phyloP scores from a whole-genome alignment of 2,797 vertebrate genomes.

The Sebastes iracundus region DNA sequence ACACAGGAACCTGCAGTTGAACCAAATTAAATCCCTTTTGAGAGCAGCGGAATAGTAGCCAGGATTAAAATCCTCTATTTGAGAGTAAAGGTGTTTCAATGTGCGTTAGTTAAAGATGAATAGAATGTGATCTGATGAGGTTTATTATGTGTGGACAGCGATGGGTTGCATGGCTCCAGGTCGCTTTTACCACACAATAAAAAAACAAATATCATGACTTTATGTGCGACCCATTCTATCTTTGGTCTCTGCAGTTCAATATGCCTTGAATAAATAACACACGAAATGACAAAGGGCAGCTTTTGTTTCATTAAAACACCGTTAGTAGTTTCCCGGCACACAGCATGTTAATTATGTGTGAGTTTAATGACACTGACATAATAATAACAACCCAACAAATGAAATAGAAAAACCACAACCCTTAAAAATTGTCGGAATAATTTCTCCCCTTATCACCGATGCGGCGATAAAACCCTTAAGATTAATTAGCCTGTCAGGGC shows the following conservation, averaged over 20 bases:
- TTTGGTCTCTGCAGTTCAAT: background rate
- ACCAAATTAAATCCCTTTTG: conserved; percentile 72
- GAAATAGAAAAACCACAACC: background rate
- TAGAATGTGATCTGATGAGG: conserved; percentile 33
- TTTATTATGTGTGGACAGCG: conserved; percentile 11
- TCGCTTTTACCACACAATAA: background rate
- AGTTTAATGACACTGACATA: conserved; percentile 1
- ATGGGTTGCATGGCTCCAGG: background rate
- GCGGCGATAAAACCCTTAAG: conserved; percentile 46
- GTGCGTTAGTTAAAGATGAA: conserved; percentile 43
- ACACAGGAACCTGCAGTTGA: conserved; percentile 67
- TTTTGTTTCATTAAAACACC: conserved; percentile 14
- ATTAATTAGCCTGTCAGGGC: conserved; percentile 66
- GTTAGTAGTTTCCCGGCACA: background rate
- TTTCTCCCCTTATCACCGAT: conserved; percentile 1
- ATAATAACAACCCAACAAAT: conserved; percentile 6
- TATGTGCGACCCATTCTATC: background rate
- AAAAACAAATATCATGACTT: background rate
- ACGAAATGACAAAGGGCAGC: background rate
- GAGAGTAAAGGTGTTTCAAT: conserved; percentile 53
- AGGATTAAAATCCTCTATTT: conserved; percentile 55
- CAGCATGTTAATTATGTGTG: background rate
- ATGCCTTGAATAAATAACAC: background rate
- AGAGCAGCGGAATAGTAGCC: conserved; percentile 49
- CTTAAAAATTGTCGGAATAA: conserved; percentile 1